These are phyloP conservation scores for Rachycentron canadum DNA, from an alignment of 2,797 vertebrate genomes.

Conservation along the genomic window DNA sequence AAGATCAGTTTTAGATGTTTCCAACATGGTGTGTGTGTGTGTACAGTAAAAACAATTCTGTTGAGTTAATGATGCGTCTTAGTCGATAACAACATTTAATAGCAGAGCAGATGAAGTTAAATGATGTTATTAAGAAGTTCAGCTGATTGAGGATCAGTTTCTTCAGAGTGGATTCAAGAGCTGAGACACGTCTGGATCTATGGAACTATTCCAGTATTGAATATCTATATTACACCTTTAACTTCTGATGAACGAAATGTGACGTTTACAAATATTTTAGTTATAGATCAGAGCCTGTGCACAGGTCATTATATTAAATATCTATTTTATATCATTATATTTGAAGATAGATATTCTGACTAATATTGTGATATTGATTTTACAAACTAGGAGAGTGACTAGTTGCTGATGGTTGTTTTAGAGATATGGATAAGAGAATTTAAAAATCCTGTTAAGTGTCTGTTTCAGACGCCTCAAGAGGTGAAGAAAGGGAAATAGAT, in stretches of 20 bases:
- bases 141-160: not conserved
- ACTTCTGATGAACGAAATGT: too few relatives aligned
- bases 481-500: too few relatives aligned
- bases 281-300: too few relatives aligned
- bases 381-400: not conserved
- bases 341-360: not conserved
- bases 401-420: not conserved
- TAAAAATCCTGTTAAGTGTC: too few relatives aligned
- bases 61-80: slow-evolving; percentile 22
- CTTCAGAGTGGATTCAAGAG: not conserved
- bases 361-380: not conserved
- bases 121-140: not conserved
- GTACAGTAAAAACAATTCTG: not conserved
- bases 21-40: not conserved
- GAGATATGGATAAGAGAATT: too few relatives aligned
- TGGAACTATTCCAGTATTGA: too few relatives aligned
- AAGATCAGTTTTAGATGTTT: not conserved
- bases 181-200: not conserved
- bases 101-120: not conserved
- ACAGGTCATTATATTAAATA: too few relatives aligned
- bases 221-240: too few relatives aligned
- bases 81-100: not conserved
- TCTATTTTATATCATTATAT: not conserved
- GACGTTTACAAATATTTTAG: too few relatives aligned
- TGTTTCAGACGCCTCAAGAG: too few relatives aligned